phyloP scores from a whole-genome alignment of 2,888 invertebrate species.

The Calephelis perditalis region DNA sequence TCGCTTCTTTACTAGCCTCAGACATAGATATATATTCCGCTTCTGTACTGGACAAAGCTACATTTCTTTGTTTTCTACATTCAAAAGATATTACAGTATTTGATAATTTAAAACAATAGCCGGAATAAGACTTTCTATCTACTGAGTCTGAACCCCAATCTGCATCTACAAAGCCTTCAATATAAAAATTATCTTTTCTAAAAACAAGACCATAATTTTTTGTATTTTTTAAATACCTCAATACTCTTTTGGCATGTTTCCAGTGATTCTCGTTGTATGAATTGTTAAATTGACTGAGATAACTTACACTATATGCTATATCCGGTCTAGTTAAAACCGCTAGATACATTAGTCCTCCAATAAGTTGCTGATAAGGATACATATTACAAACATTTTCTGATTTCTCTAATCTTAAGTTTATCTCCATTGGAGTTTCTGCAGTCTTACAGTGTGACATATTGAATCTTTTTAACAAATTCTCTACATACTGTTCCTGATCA shows the following conservation, averaged over 20 bases:
- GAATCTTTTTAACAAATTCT: not conserved
- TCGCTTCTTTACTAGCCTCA: conserved; percentile 24
- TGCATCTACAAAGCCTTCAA: conserved; percentile 32
- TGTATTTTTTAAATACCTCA: conserved; percentile 34
- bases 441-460: too few relatives aligned
- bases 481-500: not conserved
- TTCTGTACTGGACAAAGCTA: conserved; percentile 23
- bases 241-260: conserved; percentile 28
- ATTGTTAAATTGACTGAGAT: conserved; percentile 23
- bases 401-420: conserved; percentile 22
- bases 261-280: not conserved
- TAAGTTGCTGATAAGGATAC: conserved; percentile 22
- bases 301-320: not conserved
- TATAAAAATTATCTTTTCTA: conserved; percentile 18
- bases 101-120: conserved; percentile 31
- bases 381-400: conserved; percentile 14
- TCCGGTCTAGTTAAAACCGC: not conserved
- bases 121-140: conserved; percentile 34
- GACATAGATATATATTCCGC: conserved; percentile 22
- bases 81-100: conserved; percentile 37
- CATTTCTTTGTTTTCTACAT: conserved; percentile 29
- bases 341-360: conserved; percentile 20
- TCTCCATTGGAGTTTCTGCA: too few relatives aligned
- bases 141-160: conserved; percentile 32
- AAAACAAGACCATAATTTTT: conserved; percentile 26